These are phyloP conservation scores for Dryomyza anilis DNA, from an alignment of 2,888 invertebrate species.

Conservation along the genomic window DNA sequence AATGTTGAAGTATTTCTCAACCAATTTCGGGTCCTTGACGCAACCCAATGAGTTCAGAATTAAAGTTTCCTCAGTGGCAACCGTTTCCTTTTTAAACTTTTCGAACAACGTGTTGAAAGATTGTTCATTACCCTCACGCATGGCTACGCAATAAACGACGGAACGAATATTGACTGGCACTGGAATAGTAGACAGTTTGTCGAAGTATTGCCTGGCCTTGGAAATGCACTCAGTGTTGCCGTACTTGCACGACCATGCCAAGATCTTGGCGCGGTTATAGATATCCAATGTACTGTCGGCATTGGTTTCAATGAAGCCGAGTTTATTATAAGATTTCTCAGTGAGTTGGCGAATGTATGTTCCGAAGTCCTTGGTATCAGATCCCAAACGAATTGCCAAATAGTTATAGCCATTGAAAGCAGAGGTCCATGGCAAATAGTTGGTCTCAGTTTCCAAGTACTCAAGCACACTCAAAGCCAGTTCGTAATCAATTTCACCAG, in stretches of 20 bases:
- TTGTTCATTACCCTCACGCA: constrained; percentile 67
- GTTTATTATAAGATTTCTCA: constrained; percentile 60
- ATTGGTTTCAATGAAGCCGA: constrained; percentile 62
- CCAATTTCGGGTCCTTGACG: constrained; percentile 64
- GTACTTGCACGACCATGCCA: constrained; percentile 71
- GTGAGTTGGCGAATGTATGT: constrained; percentile 63
- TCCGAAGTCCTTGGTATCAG: constrained; percentile 44
- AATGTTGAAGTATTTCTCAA: constrained; percentile 64
- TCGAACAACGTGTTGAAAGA: constrained; percentile 73
- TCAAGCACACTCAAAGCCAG: constrained; percentile 70
- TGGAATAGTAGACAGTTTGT: constrained; percentile 41
- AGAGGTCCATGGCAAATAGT: constrained; percentile 81
- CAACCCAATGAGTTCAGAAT: constrained; percentile 74
- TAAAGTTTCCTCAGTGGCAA: constrained; percentile 72
- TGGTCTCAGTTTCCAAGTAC: constrained; percentile 72
- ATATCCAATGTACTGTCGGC: constrained; percentile 65
- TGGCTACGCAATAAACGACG: constrained; percentile 76
- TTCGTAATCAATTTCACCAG: constrained; percentile 67
- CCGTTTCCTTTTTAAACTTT: constrained; percentile 66
- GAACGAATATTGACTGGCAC: constrained; percentile 69
- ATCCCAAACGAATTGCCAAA: constrained; percentile 52
- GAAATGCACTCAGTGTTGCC: constrained; percentile 66
- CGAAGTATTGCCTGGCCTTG: constrained; percentile 61
- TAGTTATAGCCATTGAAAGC: constrained; percentile 64
- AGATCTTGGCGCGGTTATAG: constrained; percentile 66